Base-by-base conservation (phyloP, 2,888 invertebrate genomes). In the Selenia dentaria region DNA sequence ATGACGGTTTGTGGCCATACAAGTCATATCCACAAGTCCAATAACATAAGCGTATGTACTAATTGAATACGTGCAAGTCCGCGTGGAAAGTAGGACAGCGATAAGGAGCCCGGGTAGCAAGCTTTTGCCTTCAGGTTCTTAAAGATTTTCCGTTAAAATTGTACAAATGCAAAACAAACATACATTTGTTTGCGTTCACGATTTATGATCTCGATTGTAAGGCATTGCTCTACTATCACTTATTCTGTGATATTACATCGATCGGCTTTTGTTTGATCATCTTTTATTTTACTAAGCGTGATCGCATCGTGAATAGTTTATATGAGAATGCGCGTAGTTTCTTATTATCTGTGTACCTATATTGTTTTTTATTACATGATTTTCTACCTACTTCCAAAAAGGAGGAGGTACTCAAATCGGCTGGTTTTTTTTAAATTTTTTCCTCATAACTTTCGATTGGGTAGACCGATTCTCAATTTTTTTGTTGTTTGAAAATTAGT, bases 61-160 rank as follows among this genome's bases (percentile, higher is more conserved):
- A 64, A 67, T 64, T 66, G 51, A 64, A 65, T 67, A 57, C 64
- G 59, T 62, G 63, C 57, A 51, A 40, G 47, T 33, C 47, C 47
- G 45, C 34, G 10, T 31, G 47, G 62, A 68, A 70, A 72, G 63
- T 72, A 43, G 73, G 54, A 41, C 70, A 59, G 41, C 64, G 70
- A 70, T 70, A 70, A 56, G 56, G 50, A 40, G 39, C 43, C 29
- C 31, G 34, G 28, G 42, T 36, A 40, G 43, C 46, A 51, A 56
- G 56, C 56, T 59, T 57, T 47, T 42, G 33, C 47, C 49, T 44
- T 39, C 52, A 51, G 6, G 8, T 22, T 3, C 54, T 40, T 44
- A 31, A 36, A 46, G 43, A 45, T 54, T 54, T 46, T 39, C 46
- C 57, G 52, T 51, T 50, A 52, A n/a, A 57, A 52, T 44, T 33